These are phyloP conservation scores for Narcine bancroftii DNA, from an alignment of 2,113 vertebrate species.

Conservation along the genomic window DNA sequence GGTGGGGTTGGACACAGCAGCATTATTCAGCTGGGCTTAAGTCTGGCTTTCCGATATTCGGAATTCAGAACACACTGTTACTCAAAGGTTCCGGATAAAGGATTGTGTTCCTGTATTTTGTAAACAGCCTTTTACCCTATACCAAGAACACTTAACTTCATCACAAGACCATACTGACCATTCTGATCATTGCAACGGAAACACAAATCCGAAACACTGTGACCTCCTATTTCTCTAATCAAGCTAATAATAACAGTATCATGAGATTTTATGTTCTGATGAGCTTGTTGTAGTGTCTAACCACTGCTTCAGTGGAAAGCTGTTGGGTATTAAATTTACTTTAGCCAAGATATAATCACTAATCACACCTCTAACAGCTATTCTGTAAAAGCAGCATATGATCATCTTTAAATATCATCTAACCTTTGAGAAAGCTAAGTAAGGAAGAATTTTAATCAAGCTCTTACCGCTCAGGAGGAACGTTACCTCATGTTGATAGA, in stretches of 20 bases:
- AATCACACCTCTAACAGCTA: neutral
- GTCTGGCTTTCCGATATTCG: no score
- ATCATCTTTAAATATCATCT: neutral
- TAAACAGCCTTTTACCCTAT: no score
- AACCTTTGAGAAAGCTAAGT: neutral
- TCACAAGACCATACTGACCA: no score
- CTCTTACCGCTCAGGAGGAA: neutral
- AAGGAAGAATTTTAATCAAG: neutral
- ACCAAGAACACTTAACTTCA: no score
- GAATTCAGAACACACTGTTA: no score
- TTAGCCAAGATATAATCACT: neutral
- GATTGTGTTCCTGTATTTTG: no score
- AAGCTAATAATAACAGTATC: neutral
- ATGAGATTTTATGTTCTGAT: neutral
- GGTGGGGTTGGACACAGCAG: no score
- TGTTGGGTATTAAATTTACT: neutral
- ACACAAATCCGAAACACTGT: no score
- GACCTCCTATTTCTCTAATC: neutral
- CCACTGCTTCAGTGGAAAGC: neutral
- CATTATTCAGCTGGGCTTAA: no score
- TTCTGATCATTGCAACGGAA: no score
- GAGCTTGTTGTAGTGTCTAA: neutral
- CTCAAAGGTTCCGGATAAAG: no score
- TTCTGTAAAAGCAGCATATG: neutral
- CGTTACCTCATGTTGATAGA: constrained; percentile 3